Evolutionary conservation across 2,888 invertebrate species (phyloP), one percentile per base, ranked within the genome.

Genomic region (Lypha dubia): DNA sequence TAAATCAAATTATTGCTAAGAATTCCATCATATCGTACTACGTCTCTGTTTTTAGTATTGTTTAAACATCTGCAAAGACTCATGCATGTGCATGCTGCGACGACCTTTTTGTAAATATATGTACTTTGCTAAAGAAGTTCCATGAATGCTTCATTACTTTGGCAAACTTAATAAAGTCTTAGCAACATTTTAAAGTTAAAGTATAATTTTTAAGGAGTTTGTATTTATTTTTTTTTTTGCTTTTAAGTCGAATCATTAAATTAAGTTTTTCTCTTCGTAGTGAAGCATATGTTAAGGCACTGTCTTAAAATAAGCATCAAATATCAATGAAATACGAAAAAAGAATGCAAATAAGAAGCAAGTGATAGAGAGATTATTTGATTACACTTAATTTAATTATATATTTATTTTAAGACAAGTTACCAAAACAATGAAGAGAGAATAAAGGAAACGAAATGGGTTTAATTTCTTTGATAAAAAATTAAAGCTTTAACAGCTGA

Each of bases 101-200:
- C 22, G 22, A n/a, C n/a, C n/a, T 41, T 62, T 46, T 17, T 35
- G 20, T 35, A 7, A n/a, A n/a, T n/a, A n/a, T n/a, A n/a, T n/a
- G n/a, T 41, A 11, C 8, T 8, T 2, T 35, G n/a, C 17, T 7
- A 60, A 32, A 20, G 13, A 20, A 60, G 20, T 17, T 46, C 60
- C 46, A 6, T 22, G 22, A 44, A 76, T 76, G 76, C 76, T 76
- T 67, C 67, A 76, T 67, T 76, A 76, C 76, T 76, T 76, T 28
- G 28, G n/a, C 44, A 71, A 79, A 71, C 56, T 68, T 79, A 63
- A 79, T 71, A 80, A 58, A 73, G 28, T 65, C 56, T 73, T n/a
- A n/a, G 28, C 49, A 65, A 41, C 35, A 65, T 65, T 67, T 67
- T 73, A 17, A 44, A 38, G 35, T 49, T 41, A 73, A 56, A 46